Conservation (phyloP, 2,113 vertebrate genomes). For the Pteronura brasiliensis region DNA sequence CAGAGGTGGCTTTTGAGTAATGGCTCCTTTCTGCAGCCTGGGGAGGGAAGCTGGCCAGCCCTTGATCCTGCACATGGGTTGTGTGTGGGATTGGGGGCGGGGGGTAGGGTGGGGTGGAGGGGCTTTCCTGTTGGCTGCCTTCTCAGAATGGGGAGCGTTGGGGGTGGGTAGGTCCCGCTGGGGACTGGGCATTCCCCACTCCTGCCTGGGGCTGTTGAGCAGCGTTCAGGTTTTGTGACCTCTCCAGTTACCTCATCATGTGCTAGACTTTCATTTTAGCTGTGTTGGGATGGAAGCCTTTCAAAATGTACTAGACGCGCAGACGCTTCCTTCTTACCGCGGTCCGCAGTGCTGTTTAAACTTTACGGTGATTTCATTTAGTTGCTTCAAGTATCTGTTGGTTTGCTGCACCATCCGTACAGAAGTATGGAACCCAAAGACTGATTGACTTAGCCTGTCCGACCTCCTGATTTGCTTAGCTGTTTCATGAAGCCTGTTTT, state of each 20-base stretch:
- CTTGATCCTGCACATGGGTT: neutral
- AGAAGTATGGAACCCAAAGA: neutral
- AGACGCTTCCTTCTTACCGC: neutral
- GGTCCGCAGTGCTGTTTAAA: neutral
- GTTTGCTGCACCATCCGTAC: neutral
- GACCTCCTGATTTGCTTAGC: neutral
- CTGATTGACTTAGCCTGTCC: neutral
- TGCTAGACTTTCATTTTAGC: neutral
- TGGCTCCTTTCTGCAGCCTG: neutral
- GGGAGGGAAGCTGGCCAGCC: neutral
- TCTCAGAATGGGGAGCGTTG: too few species aligned
- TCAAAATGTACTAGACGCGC: neutral
- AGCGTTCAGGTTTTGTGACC: neutral
- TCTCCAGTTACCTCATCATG: neutral
- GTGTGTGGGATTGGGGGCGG: neutral
- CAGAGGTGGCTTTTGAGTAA: neutral
- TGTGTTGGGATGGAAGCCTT: neutral
- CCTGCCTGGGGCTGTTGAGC: neutral
- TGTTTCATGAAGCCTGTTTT: neutral
- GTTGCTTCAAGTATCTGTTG: neutral
- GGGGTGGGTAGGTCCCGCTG: too few species aligned
- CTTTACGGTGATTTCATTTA: neutral
- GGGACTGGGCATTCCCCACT: neutral
- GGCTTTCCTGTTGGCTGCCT: too few species aligned
- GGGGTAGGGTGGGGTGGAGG: neutral